A percentile compares a stretch with the other conserved stretches of the same genome.
Conservation (phyloP, 1,140 invertebrate genomes). For the Brachionus plicatilis region DNA sequence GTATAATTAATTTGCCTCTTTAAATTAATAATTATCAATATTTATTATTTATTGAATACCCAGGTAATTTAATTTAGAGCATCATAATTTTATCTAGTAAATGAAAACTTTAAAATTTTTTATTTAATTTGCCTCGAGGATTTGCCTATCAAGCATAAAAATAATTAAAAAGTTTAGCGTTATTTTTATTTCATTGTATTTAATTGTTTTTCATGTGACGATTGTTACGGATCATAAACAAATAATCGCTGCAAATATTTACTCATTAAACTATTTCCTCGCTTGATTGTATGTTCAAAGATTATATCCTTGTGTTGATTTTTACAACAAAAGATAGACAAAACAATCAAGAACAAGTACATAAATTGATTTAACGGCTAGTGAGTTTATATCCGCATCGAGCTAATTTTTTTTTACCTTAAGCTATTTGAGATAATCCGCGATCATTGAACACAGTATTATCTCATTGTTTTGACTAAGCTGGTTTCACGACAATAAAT, state of each 20-base stretch:
- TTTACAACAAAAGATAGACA: constrained; percentile 17
- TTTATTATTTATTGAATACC: too few relatives aligned
- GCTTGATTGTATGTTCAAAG: constrained; percentile 6
- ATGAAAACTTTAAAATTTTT: too few relatives aligned
- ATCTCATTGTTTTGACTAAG: neutral
- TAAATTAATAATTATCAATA: too few relatives aligned
- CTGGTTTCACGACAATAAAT: constrained; percentile 4
- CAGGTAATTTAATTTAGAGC: too few relatives aligned
- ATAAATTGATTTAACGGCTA: constrained; percentile 3
- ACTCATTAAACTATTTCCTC: neutral
- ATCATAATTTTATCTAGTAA: too few relatives aligned
- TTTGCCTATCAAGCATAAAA: too few relatives aligned
- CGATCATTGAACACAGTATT: neutral
- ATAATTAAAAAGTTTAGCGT: too few relatives aligned
- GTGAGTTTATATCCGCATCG: constrained; percentile 16
- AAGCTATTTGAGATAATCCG: neutral
- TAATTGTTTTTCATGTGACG: neutral
- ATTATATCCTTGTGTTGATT: constrained; percentile 35
- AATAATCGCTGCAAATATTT: neutral
- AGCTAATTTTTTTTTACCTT: neutral
- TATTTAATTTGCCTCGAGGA: too few relatives aligned
- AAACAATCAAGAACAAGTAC: neutral
- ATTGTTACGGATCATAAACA: neutral
- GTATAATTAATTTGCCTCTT: too few relatives aligned
- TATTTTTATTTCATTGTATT: neutral